Evolutionary conservation across 2,888 invertebrate species (phyloP), one percentile per base, ranked within the genome.

Genomic region (Xestia ashworthii): DNA sequence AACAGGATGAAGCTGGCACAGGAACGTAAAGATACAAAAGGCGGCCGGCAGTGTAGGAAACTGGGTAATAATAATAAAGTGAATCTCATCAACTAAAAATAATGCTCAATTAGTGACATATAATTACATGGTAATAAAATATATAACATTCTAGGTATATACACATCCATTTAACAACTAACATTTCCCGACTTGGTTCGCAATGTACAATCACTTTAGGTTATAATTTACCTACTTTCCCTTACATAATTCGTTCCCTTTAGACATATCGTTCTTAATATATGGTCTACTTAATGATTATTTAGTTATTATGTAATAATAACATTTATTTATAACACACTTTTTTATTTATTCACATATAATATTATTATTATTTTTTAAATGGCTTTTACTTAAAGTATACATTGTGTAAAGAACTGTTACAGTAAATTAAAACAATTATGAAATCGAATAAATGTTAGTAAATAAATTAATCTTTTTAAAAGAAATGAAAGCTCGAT

Each of bases 241-340:
- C 0, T 71, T 85, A 11, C 62, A 72, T 85, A 82, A 82, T 82
- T 82, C 82, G 85, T 81, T 76, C 80, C 71, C 22, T 85, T 82
- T 85, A 81, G 76, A 85, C 82, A 85, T 71, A 71, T 75, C 53
- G 69, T 76, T 84, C 66, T 80, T 41, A 68, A 68, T 71, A 32
- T 72, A 81, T 9, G 38, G 58, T 72, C 71, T 71, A 79, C 60
- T 67, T 71, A 64, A 32, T 25, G 32, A 68, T 25, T 67, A 68
- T 25, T 60, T 75, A 22, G 44, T 79, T 64, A 68, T 60, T 50
- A 62, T 25, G 55, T 67, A 53, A 79, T 62, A 55, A 62, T 69
- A 72, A 78, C 53, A 55, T 80, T 53, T 1, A 64, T 44, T 44
- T 0, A 58, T 44, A 48, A 78, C n/a, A 53, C 9, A n/a, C 3